Evolutionary conservation across 2,113 vertebrate genomes (phyloP).

Genomic region (Gallinago media): DNA sequence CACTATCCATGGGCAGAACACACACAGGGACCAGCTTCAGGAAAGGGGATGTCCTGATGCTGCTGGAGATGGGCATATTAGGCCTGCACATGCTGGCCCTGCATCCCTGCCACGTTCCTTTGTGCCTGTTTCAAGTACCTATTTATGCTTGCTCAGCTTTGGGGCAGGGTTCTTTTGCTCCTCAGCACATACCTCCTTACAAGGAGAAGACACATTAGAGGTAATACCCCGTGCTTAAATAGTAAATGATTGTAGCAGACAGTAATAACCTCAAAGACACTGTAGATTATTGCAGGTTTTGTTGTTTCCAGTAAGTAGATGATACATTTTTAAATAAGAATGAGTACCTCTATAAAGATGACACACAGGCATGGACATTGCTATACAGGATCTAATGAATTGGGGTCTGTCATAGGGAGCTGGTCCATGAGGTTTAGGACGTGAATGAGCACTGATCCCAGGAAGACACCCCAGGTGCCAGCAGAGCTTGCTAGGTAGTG

Average conservation of each 20-base stretch:
- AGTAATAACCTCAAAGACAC: not conserved
- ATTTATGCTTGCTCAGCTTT: not conserved
- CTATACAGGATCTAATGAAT: not conserved
- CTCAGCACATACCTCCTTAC: not conserved
- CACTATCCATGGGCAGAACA: not conserved
- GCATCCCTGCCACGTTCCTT: fast-evolving
- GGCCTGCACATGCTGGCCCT: fast-evolving
- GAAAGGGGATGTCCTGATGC: not conserved
- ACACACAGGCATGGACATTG: not conserved
- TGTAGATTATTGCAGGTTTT: not conserved
- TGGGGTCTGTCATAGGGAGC: not conserved
- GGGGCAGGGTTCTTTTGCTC: not conserved
- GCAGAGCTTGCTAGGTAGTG: not conserved
- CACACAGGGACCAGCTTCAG: fast-evolving
- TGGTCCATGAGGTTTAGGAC: not conserved
- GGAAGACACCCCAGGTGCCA: not conserved
- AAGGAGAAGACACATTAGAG: not conserved
- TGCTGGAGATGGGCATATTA: not conserved
- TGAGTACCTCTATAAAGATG: not conserved
- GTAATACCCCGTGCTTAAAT: not conserved
- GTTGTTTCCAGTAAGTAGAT: not conserved
- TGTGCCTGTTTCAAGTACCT: not conserved
- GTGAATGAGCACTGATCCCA: not conserved
- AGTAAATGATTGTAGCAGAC: not conserved
- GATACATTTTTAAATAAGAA: not conserved